A percentile compares a stretch with the other conserved stretches of the same genome.
These are phyloP conservation scores for Percina caprodes DNA, from an alignment of 2,113 vertebrate genomes.

Conservation along the genomic window DNA sequence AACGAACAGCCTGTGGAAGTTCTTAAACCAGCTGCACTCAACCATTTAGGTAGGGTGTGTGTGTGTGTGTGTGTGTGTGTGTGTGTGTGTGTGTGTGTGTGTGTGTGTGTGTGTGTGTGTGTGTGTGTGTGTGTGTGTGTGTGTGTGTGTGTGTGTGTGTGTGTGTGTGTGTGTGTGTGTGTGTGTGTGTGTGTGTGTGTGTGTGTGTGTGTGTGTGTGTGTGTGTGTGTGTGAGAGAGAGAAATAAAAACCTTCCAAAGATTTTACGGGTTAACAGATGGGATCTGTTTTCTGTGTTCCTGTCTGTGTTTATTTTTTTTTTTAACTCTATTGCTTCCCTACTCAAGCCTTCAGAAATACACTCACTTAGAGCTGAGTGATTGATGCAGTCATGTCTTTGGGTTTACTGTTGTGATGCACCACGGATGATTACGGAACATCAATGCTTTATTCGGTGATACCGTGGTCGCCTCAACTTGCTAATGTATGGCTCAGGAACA, in stretches of 20 bases:
- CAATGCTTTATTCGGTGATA: slow-evolving; percentile 38
- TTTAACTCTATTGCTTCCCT: neutral
- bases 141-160: slow-evolving; percentile 5
- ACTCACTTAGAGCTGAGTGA: slow-evolving; percentile 5
- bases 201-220: neutral
- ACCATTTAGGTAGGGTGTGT: slow-evolving; percentile 75
- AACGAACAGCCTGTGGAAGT: slow-evolving; percentile 76
- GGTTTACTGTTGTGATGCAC: slow-evolving; percentile 26
- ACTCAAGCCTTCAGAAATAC: neutral
- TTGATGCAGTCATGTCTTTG: slow-evolving; percentile 34
- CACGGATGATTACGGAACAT: slow-evolving; percentile 45
- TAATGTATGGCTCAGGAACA: slow-evolving; percentile 53
- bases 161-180: neutral
- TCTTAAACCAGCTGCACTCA: slow-evolving; percentile 69
- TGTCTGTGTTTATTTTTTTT: neutral
- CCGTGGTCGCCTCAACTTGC: slow-evolving; percentile 15
- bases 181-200: neutral
- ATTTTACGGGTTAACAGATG: neutral
- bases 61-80: neutral
- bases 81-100: neutral
- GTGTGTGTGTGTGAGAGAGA: neutral
- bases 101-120: neutral
- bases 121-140: neutral
- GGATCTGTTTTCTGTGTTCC: neutral
- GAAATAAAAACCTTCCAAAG: neutral